phyloP scores from a whole-genome alignment of 2,113 vertebrate species.

The Rhinichthys klamathensis region DNA sequence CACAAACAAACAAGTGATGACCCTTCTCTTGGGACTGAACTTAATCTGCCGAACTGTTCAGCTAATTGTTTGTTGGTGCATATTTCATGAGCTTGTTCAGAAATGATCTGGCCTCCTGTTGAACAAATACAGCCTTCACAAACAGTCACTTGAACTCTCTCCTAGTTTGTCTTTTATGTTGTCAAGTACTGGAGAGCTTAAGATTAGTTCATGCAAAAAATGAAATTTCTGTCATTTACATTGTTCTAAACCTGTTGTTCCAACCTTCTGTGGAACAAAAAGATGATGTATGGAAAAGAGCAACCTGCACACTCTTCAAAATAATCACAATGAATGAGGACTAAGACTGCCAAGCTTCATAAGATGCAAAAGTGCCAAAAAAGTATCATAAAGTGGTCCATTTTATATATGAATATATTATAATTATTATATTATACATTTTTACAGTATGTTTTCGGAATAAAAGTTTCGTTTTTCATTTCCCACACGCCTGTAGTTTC shows the following conservation, averaged over 20 bases:
- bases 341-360: background rate
- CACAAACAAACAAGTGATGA: conserved; percentile 20
- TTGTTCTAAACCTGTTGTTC: background rate
- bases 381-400: background rate
- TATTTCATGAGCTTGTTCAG: conserved; percentile 71
- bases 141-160: background rate
- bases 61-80: conserved; percentile 71
- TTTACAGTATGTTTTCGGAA: background rate
- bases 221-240: background rate
- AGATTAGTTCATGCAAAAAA: background rate
- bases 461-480: no score
- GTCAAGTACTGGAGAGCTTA: background rate
- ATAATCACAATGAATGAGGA: background rate
- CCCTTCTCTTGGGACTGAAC: conserved; percentile 45
- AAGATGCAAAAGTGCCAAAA: background rate
- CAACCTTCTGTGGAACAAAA: background rate
- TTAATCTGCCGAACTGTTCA: conserved; percentile 59
- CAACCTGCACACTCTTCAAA: no score
- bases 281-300: no score
- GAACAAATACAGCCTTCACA: background rate
- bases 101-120: conserved; percentile 60
- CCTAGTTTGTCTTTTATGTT: background rate
- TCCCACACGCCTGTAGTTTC: background rate
- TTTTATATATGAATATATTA: background rate
- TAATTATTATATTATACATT: background rate